Conservation (phyloP, 2,888 invertebrate species). For the Volucella inflata region DNA sequence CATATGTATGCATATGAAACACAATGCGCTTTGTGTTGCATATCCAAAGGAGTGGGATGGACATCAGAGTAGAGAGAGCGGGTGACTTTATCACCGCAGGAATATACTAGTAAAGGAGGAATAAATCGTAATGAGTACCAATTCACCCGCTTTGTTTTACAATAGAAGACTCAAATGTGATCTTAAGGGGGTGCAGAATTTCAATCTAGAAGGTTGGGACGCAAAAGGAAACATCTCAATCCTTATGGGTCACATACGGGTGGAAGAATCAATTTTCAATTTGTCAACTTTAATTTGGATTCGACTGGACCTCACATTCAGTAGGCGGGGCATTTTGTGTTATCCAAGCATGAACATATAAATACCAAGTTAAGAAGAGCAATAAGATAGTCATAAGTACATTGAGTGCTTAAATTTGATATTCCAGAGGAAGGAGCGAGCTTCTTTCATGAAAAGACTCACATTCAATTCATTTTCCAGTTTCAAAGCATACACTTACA, state of each 20-base stretch:
- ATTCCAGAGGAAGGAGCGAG: conserved; percentile 41
- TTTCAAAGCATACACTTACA: conserved; percentile 35
- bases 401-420: conserved; percentile 55
- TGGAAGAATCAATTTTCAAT: conserved; percentile 69
- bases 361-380: conserved; percentile 39
- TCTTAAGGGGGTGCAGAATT: conserved; percentile 22
- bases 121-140: conserved; percentile 68
- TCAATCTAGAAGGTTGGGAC: neutral
- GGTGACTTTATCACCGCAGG: conserved; percentile 34
- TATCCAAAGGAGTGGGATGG: neutral
- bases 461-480: conserved; percentile 24
- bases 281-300: conserved; percentile 72
- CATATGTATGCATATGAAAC: conserved; percentile 21
- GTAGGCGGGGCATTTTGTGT: neutral
- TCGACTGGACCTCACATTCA: conserved; percentile 37
- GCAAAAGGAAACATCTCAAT: conserved; percentile 50
- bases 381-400: conserved; percentile 57
- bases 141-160: conserved; percentile 56
- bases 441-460: conserved; percentile 25
- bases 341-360: neutral
- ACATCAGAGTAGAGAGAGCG: neutral
- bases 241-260: conserved; percentile 66
- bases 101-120: conserved; percentile 6
- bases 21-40: conserved; percentile 28
- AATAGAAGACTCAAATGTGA: conserved; percentile 39